Evolutionary conservation across 1,140 invertebrate genomes (phyloP).

Genomic region (Mycetomoellerius zeteki): DNA sequence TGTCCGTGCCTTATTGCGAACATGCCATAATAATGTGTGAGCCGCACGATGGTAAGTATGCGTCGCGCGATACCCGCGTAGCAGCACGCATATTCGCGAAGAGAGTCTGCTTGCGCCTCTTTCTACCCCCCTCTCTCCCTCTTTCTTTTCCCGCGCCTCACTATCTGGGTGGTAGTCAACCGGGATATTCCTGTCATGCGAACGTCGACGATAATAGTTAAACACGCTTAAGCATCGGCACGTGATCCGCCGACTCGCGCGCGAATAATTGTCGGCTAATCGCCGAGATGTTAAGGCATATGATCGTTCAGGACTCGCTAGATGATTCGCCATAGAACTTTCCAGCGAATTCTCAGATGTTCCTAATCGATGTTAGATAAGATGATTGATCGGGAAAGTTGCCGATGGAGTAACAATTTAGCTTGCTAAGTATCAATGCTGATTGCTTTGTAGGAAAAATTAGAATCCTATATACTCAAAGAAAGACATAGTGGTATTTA

Average conservation of each 20-base stretch:
- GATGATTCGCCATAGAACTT: neutral
- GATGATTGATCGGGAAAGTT: slow-evolving; percentile 16
- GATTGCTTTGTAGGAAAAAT: neutral
- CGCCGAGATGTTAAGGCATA: slow-evolving; percentile 37
- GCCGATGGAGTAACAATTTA: slow-evolving; percentile 8
- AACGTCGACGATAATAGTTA: slow-evolving; percentile 81
- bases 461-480: neutral
- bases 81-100: slow-evolving; percentile 66
- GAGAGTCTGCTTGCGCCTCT: slow-evolving; percentile 8
- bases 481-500: too few species aligned
- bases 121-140: neutral
- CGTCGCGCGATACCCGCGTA: slow-evolving; percentile 45
- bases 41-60: slow-evolving; percentile 60
- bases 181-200: slow-evolving; percentile 83
- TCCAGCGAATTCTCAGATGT: neutral
- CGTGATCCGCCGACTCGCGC: slow-evolving; percentile 77
- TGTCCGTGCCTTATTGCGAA: slow-evolving; percentile 43
- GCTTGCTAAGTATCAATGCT: neutral
- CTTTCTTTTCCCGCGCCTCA: neutral
- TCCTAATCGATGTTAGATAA: slow-evolving; percentile 1
- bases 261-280: slow-evolving; percentile 76
- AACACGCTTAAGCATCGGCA: slow-evolving; percentile 82
- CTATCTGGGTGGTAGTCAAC: slow-evolving; percentile 81
- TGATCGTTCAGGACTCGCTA: neutral
- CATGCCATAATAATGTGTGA: slow-evolving; percentile 57